Percentiles rank a stretch among this genome's conserved stretches.
Conservation (phyloP, 2,113 vertebrate species). For the Tragelaphus buxtoni region DNA sequence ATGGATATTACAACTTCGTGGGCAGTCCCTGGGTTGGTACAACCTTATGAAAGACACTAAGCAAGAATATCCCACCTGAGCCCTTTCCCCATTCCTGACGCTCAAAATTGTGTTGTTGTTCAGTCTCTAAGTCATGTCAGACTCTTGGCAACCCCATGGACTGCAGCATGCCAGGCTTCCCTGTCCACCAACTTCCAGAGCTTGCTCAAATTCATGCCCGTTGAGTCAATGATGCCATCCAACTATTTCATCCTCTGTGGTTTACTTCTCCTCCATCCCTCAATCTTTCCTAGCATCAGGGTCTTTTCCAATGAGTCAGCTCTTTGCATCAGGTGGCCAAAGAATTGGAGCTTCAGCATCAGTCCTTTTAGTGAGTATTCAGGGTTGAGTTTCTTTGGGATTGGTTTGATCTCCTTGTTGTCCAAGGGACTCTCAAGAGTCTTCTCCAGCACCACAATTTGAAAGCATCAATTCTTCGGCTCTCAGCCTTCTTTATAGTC, state of each 20-base stretch:
- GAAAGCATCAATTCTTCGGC: background rate
- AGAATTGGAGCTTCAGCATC: background rate
- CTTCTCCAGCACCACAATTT: background rate
- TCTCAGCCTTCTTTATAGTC: background rate
- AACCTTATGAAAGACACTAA: background rate
- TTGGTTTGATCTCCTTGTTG: background rate
- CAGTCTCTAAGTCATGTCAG: accelerated
- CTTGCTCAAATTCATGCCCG: background rate
- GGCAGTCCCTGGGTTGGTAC: background rate
- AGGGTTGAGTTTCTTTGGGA: background rate
- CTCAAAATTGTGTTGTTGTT: background rate
- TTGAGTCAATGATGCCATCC: background rate
- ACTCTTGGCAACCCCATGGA: background rate
- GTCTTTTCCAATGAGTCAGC: background rate
- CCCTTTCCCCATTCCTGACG: background rate
- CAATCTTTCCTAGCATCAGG: background rate
- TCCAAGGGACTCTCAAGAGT: background rate
- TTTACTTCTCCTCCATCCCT: background rate
- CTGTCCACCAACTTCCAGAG: background rate
- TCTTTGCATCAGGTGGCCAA: background rate
- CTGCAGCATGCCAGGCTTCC: background rate
- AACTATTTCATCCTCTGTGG: background rate
- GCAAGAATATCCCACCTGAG: background rate
- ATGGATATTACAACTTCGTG: background rate
- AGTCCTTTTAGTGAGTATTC: background rate